These are phyloP conservation scores for Acanthiza pusilla DNA, from an alignment of 2,797 vertebrate species.

Conservation along the genomic window DNA sequence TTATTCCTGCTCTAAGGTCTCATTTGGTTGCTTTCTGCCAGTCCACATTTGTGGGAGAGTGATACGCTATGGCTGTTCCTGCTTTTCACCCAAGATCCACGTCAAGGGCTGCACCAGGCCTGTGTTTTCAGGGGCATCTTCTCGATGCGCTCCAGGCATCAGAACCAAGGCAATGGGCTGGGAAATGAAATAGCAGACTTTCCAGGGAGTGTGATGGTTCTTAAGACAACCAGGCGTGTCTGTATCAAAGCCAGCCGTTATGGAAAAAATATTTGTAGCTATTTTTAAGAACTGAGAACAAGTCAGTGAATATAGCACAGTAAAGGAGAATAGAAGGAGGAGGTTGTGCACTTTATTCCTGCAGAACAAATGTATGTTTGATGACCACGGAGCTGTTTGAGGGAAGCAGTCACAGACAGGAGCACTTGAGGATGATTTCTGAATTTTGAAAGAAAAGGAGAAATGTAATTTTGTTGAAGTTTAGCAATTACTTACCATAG, in stretches of 20 bases:
- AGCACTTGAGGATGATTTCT: not conserved
- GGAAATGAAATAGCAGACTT: not conserved
- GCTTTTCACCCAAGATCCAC: not conserved
- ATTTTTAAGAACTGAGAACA: not conserved
- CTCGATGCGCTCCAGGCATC: not conserved
- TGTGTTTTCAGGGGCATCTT: not conserved
- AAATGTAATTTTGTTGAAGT: conserved; percentile 51
- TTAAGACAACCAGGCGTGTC: not conserved
- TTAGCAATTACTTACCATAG: conserved; percentile 57
- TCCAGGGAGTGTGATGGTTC: not conserved
- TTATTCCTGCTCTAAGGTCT: not conserved
- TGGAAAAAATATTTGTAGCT: not conserved
- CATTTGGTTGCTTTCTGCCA: not conserved
- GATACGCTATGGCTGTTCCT: not conserved
- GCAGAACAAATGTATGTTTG: not conserved
- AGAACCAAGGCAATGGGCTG: not conserved
- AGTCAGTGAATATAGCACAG: not conserved
- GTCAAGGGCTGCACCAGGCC: not conserved
- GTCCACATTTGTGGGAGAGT: not conserved
- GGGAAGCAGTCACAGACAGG: not conserved
- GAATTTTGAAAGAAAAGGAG: conserved; percentile 30
- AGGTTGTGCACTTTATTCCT: not conserved
- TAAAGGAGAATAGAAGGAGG: not conserved
- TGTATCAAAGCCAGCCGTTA: not conserved
- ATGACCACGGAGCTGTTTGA: not conserved